A percentile compares a stretch with the other conserved stretches of the same genome.
These are phyloP conservation scores for Syncerus caffer DNA, from an alignment of 2,797 vertebrate genomes.

Conservation along the genomic window DNA sequence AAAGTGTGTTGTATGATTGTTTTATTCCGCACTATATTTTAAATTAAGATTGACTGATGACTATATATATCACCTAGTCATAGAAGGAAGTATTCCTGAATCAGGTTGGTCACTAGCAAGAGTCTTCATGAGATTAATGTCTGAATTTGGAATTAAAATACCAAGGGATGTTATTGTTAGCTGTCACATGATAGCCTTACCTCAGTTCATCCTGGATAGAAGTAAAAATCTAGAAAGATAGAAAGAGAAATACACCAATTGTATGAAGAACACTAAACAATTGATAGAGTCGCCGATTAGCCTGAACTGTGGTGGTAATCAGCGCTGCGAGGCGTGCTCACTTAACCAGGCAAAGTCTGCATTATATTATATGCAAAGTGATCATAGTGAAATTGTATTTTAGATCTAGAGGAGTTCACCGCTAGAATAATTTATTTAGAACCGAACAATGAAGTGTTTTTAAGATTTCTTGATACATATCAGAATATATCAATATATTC, in stretches of 20 bases:
- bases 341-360: rapidly evolving
- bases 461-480: slow-evolving; percentile 40
- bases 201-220: slow-evolving; percentile 2
- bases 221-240: slow-evolving; percentile 24
- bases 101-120: neutral
- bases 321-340: rapidly evolving
- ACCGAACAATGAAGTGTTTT: neutral
- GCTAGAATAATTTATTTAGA: slow-evolving; percentile 15
- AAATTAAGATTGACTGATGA: neutral
- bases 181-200: neutral
- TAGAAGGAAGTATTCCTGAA: slow-evolving; percentile 29
- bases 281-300: neutral
- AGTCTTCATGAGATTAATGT: slow-evolving; percentile 6
- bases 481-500: neutral
- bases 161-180: slow-evolving; percentile 16
- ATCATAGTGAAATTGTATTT: neutral
- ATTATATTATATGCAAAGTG: neutral
- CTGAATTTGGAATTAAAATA: slow-evolving; percentile 26
- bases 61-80: neutral
- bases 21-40: neutral
- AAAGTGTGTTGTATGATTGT: neutral
- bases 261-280: neutral
- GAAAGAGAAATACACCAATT: neutral
- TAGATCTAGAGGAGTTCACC: slow-evolving; percentile 11
- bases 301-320: neutral